phyloP scores from a whole-genome alignment of 2,113 vertebrate species.

The Variabilichromis moorii region DNA sequence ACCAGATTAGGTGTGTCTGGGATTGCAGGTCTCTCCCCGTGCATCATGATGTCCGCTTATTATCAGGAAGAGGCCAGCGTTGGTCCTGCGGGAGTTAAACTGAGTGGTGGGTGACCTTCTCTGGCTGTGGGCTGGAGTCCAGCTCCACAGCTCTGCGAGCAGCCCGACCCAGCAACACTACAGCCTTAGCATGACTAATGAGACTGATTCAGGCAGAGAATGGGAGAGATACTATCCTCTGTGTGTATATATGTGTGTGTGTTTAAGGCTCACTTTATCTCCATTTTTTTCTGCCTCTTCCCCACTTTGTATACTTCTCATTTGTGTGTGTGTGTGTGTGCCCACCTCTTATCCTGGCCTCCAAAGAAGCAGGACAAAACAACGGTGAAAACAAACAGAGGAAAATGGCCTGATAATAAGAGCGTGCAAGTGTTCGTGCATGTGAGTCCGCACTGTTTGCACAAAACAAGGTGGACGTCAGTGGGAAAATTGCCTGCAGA shows the following conservation, averaged over 20 bases:
- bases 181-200: slow-evolving; percentile 56
- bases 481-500: slow-evolving; percentile 28
- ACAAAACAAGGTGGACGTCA: slow-evolving; percentile 26
- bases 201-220: slow-evolving; percentile 42
- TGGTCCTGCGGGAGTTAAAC: slow-evolving; percentile 24
- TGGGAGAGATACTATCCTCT: slow-evolving; percentile 22
- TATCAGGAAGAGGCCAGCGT: slow-evolving; percentile 2
- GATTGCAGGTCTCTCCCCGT: background rate
- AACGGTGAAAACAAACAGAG: slow-evolving; percentile 7
- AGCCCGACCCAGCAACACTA: slow-evolving; percentile 25
- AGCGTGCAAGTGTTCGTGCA: background rate
- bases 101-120: slow-evolving; percentile 56
- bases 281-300: background rate
- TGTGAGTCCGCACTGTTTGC: background rate
- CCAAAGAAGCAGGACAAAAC: slow-evolving; percentile 13
- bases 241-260: background rate
- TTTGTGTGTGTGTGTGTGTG: background rate
- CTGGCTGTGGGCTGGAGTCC: slow-evolving; percentile 38
- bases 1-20: background rate
- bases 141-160: slow-evolving; percentile 46
- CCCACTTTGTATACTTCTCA: background rate
- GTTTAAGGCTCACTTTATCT: slow-evolving; percentile 17
- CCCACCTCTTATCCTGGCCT: slow-evolving; percentile 18
- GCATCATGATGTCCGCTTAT: slow-evolving; percentile 9
- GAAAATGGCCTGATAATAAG: slow-evolving; percentile 35